Base-by-base conservation (phyloP, 1,140 invertebrate species). In the Stenopsyche tienmushanensis region DNA sequence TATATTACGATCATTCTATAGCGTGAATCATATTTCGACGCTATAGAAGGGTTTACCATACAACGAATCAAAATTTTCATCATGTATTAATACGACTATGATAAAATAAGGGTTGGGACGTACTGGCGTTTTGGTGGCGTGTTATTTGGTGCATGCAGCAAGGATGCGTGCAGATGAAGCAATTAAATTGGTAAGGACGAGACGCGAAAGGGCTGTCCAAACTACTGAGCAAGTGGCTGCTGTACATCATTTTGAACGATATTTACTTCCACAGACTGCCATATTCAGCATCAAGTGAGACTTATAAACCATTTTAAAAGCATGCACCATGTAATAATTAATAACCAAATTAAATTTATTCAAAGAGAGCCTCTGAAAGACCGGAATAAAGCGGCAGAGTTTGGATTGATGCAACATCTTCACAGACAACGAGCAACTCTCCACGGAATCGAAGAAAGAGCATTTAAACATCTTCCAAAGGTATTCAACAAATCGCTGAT, bases 61-160 rank as follows among this genome's bases (percentile, higher is more conserved):
- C n/a, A n/a, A n/a, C n/a, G n/a, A n/a, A n/a, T n/a, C n/a, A n/a
- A n/a, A n/a, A n/a, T n/a, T n/a, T n/a, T n/a, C n/a, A n/a, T 34
- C 13, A 34, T 34, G 29, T 34, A 34, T 7, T 34, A 13, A 34
- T 5, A 34, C 29, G 29, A 5, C 29, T 5, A 8, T 53, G 10
- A 15, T 7, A 53, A 17, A 24, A 24, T 24, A 26, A 89, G 89
- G 89, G 70, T 76, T 92, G 47, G 93, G 92, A 1, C 81, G 93
- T 71, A 95, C 92, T 2, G 93, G 93, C 1, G 90, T 95, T 2
- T 78, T 95, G 13, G 93, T 95, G 67, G 89, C 91, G 0, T 93
- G 90, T 77, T 94, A 92, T 78, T 81, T 96, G 9, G 87, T 95
- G 10, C 94, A 90, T 76, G 86, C 85, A 24, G 83, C 91, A 68